A percentile compares a stretch with the other conserved stretches of the same genome.
phyloP scores from a whole-genome alignment of 2,797 vertebrate genomes.

The Rhadinocentrus ornatus region DNA sequence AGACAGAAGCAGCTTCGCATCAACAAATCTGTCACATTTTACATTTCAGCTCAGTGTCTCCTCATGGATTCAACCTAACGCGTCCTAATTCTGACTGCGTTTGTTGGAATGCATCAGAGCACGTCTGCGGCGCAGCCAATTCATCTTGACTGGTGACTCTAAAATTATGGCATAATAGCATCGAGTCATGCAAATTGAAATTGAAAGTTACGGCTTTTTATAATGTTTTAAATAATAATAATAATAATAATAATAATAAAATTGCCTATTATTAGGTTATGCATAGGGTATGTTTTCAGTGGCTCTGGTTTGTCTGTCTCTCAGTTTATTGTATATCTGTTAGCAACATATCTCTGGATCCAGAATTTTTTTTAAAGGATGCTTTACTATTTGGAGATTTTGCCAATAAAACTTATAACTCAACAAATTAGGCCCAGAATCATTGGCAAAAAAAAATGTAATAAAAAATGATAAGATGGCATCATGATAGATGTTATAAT shows the following conservation, averaged over 20 bases:
- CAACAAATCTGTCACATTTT: slow-evolving; percentile 56
- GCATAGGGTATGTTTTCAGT: too few relatives aligned
- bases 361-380: too few relatives aligned
- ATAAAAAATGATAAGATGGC: too few relatives aligned
- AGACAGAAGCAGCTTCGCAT: slow-evolving; percentile 25
- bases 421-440: too few relatives aligned
- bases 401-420: too few relatives aligned
- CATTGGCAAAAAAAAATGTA: too few relatives aligned
- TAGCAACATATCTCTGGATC: too few relatives aligned
- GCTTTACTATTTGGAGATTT: too few relatives aligned
- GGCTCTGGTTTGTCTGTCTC: too few relatives aligned
- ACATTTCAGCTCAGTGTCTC: slow-evolving; percentile 36
- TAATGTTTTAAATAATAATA: slow-evolving; percentile 1
- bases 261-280: too few relatives aligned
- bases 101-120: slow-evolving; percentile 38
- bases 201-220: slow-evolving; percentile 13
- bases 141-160: slow-evolving; percentile 38
- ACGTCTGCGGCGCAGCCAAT: slow-evolving; percentile 32
- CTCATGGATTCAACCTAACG: slow-evolving; percentile 41
- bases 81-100: slow-evolving; percentile 56
- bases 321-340: too few relatives aligned
- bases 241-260: not conserved
- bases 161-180: slow-evolving; percentile 43
- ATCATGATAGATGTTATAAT: too few relatives aligned
- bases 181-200: slow-evolving; percentile 7